phyloP scores from a whole-genome alignment of 2,888 invertebrate species.

The Tetragonula carbonaria region DNA sequence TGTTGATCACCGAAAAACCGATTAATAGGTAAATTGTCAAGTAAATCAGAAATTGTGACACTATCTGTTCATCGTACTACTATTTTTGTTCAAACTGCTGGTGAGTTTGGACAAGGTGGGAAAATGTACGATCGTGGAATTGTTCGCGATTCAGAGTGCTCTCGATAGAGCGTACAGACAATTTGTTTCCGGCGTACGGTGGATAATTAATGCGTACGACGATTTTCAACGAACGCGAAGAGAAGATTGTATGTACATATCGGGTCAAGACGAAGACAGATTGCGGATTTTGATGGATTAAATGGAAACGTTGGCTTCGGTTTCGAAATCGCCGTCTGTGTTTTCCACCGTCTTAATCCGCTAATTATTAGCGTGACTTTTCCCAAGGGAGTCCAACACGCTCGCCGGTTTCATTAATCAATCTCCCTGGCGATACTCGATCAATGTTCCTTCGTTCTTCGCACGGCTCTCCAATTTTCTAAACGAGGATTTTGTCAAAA shows the following conservation, averaged over 20 bases:
- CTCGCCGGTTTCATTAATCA: constrained; percentile 20
- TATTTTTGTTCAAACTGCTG: too few species aligned
- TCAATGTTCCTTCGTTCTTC: not conserved
- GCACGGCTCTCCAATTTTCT: constrained; percentile 13
- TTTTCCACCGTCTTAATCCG: constrained; percentile 11
- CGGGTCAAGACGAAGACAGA: constrained; percentile 3
- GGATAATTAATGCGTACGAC: constrained; percentile 27
- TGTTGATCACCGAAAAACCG: too few species aligned
- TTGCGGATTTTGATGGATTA: constrained; percentile 20
- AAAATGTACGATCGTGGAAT: not conserved
- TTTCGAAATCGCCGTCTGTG: not conserved
- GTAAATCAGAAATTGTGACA: too few species aligned
- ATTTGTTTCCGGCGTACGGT: constrained; percentile 1
- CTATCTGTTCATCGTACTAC: too few species aligned
- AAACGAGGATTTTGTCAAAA: not conserved
- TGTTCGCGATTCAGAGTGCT: not conserved
- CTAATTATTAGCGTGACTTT: not conserved
- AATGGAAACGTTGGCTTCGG: constrained; percentile 1
- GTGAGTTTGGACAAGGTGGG: not conserved
- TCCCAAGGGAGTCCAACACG: not conserved
- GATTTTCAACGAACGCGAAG: not conserved
- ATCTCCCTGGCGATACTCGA: not conserved
- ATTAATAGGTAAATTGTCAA: too few species aligned
- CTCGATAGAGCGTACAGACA: not conserved
- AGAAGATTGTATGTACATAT: constrained; percentile 2